phyloP scores from a whole-genome alignment of 2,797 vertebrate genomes.

The Pangasius djambal region DNA sequence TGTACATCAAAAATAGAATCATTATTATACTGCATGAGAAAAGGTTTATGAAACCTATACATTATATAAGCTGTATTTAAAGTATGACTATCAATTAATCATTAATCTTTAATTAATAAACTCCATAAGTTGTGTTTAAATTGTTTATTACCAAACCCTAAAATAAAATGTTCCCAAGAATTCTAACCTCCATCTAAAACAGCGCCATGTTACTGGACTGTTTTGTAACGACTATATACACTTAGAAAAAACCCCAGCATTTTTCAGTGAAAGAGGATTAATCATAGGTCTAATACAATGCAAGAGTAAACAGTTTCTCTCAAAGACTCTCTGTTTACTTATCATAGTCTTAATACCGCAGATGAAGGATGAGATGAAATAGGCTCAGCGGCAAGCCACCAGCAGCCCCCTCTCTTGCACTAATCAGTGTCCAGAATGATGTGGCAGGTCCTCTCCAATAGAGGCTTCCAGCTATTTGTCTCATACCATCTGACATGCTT shows the following conservation, averaged over 20 bases:
- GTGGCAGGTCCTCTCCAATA: slow-evolving; percentile 82
- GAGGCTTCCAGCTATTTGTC: slow-evolving; percentile 82
- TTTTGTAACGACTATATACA: background rate
- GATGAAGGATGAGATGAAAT: background rate
- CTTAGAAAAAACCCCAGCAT: background rate
- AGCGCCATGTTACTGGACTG: background rate
- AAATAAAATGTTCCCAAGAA: too few relatives aligned
- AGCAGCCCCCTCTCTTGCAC: slow-evolving; percentile 68
- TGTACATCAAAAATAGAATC: background rate
- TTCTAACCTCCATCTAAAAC: background rate
- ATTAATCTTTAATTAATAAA: background rate
- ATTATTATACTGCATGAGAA: background rate
- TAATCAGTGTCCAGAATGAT: slow-evolving; percentile 71
- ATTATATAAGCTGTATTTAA: background rate
- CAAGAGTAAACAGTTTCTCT: background rate
- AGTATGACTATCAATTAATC: background rate
- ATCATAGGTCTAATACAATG: background rate
- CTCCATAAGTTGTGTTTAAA: background rate
- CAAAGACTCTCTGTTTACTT: background rate
- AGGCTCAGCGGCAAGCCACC: background rate
- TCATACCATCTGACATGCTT: slow-evolving; percentile 55
- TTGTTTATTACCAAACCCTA: background rate
- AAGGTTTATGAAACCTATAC: background rate
- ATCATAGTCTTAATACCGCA: background rate
- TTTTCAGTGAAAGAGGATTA: background rate